These are phyloP conservation scores for Dicrurus megarhynchus DNA, from an alignment of 2,113 vertebrate species.

Conservation along the genomic window DNA sequence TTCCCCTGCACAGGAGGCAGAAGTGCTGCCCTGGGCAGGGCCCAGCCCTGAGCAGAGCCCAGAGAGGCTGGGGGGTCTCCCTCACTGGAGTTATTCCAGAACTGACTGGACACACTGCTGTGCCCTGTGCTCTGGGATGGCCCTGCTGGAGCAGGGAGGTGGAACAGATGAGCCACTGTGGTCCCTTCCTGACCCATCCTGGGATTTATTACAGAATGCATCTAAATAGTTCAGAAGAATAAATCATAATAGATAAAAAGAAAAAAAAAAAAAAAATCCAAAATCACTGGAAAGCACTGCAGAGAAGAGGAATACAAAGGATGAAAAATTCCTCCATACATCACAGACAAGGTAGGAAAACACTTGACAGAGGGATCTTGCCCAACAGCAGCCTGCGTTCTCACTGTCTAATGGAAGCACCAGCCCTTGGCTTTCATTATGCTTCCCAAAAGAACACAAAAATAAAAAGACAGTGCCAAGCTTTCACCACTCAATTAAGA, in stretches of 20 bases:
- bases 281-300: neutral
- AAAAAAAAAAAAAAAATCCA: neutral
- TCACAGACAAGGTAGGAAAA: neutral
- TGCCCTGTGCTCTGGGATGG: neutral
- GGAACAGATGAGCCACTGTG: rapidly evolving
- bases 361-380: neutral
- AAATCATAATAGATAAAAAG: neutral
- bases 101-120: rapidly evolving
- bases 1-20: neutral
- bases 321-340: neutral
- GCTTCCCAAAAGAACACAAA: neutral
- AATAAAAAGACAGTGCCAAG: neutral
- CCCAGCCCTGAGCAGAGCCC: neutral
- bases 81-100: neutral
- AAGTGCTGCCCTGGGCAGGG: neutral
- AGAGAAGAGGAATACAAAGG: neutral
- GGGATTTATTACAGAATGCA: neutral
- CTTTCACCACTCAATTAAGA: neutral
- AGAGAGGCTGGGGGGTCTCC: neutral
- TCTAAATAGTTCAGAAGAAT: neutral
- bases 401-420: neutral
- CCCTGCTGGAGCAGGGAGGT: neutral
- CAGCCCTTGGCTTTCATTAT: neutral
- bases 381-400: neutral
- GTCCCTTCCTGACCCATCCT: neutral